Conservation (phyloP, 2,113 vertebrate species). For the Atractosteus spatula region DNA sequence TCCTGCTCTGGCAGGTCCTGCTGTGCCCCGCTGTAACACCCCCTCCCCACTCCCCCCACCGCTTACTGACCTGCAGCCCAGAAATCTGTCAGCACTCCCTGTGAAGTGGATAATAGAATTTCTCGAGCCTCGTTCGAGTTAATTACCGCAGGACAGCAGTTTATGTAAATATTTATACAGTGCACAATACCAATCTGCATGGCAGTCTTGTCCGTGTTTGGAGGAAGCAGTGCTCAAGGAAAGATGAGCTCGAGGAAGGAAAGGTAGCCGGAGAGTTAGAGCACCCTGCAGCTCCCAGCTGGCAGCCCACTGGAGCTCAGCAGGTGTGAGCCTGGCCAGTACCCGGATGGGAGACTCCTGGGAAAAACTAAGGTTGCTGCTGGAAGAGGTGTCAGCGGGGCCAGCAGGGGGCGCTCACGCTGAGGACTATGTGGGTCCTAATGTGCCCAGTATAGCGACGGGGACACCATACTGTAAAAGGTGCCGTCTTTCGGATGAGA, state of each 20-base stretch:
- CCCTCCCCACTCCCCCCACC: conserved; percentile 28
- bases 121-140: conserved; percentile 50
- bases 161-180: conserved; percentile 61
- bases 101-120: conserved; percentile 60
- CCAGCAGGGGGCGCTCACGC: too few relatives aligned
- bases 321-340: too few relatives aligned
- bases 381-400: too few relatives aligned
- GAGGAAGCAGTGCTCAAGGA: not conserved
- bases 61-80: conserved; percentile 51
- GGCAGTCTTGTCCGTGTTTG: conserved; percentile 19
- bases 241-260: not conserved
- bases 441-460: too few relatives aligned
- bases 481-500: too few relatives aligned
- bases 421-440: too few relatives aligned
- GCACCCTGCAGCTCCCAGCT: too few relatives aligned
- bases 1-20: conserved; percentile 31
- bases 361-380: too few relatives aligned
- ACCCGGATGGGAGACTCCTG: too few relatives aligned
- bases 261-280: too few relatives aligned
- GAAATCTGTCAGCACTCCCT: conserved; percentile 40
- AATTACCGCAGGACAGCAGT: conserved; percentile 58
- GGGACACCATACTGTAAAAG: too few relatives aligned
- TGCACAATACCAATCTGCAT: conserved; percentile 38
- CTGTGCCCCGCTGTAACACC: conserved; percentile 23
- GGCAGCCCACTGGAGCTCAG: too few relatives aligned